Evolutionary conservation across 1,140 invertebrate species (phyloP).

Genomic region (Drosophila tsacasi): DNA sequence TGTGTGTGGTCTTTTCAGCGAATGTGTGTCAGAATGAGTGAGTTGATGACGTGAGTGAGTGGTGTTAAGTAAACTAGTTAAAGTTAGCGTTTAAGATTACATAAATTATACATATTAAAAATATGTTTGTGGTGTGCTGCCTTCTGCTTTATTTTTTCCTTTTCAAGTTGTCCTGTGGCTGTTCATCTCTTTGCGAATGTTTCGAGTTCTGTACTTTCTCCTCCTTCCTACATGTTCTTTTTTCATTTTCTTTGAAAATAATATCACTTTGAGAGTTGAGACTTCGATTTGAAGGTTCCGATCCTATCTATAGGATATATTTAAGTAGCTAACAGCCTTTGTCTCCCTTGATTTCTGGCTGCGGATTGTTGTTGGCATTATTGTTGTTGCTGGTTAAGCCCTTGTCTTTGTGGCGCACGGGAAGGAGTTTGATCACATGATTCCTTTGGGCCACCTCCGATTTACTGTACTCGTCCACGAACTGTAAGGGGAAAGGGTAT

Average conservation of each 20-base stretch:
- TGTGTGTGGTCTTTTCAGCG: conserved; percentile 32
- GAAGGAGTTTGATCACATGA: conserved; percentile 85
- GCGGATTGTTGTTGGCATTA: conserved; percentile 31
- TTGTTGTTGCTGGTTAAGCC: conserved; percentile 7
- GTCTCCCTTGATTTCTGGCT: conserved; percentile 14
- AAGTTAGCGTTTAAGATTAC: conserved; percentile 29
- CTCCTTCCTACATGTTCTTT: conserved; percentile 14
- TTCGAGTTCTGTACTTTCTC: conserved; percentile 55
- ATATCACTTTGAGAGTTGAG: conserved; percentile 71
- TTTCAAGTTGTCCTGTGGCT: conserved; percentile 12
- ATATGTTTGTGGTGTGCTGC: conserved; percentile 45
- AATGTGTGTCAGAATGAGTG: conserved; percentile 59
- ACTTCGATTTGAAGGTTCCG: conserved; percentile 15
- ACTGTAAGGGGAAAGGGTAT: conserved; percentile 78
- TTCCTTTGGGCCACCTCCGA: conserved; percentile 88
- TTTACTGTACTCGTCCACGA: conserved; percentile 88
- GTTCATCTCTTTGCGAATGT: conserved; percentile 61
- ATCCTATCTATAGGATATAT: conserved; percentile 22
- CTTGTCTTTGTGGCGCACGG: conserved; percentile 42
- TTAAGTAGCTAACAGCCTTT: conserved; percentile 23
- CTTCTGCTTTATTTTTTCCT: background rate
- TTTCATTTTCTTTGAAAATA: conserved; percentile 80
- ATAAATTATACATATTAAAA: conserved; percentile 64
- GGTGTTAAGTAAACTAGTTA: conserved; percentile 50
- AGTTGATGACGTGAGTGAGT: conserved; percentile 17